Base-by-base conservation (phyloP, 2,797 vertebrate genomes). In the Chrosomus eos region DNA sequence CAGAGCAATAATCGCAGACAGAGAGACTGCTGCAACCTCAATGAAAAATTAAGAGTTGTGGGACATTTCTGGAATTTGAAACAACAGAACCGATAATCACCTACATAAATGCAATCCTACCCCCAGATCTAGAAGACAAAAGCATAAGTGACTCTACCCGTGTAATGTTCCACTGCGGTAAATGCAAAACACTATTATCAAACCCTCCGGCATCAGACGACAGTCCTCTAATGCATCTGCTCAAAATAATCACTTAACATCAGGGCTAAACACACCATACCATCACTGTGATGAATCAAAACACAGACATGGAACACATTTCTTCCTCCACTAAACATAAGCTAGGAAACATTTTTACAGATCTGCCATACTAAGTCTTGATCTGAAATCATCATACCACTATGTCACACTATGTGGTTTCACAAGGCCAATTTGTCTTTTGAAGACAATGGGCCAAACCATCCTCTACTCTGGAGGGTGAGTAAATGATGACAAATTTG, bases 141-240 rank as follows among this genome's bases (percentile, higher is more conserved):
- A 9, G 14, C 79, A n/a, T 55, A 38, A 80, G 79, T 83, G 73
- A 77, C 73, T 51, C 45, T 67, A 13, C 31, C 36, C 28, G 4
- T 7, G 28, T 64, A 64, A 73, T 82, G 71, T 55, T 75, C 23
- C 45, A 53, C 60, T 62, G 71, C 60, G 33, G 40, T 75, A 66
- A 75, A 74, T 74, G 81, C 43, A 76, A 72, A 74, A 75, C 58
- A 38, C 73, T 73, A 76, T 83, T 77, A 83, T 83, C 73, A 77
- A 76, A 36, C 33, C 36, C 33, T 77, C 33, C n/a, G 9, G 62
- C 62, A 58, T 77, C 82, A 68, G 62, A 77, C 48, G 33, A 19
- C 48, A 55, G 60, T 83, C n/a, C 33, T 53, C 81, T 83, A 77
- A 83, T 83, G 73, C 62, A 77, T 64, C 82, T 83, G 82, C 73